phyloP scores from a whole-genome alignment of 2,888 invertebrate species.

The Lepeophtheirus nordmannii region DNA sequence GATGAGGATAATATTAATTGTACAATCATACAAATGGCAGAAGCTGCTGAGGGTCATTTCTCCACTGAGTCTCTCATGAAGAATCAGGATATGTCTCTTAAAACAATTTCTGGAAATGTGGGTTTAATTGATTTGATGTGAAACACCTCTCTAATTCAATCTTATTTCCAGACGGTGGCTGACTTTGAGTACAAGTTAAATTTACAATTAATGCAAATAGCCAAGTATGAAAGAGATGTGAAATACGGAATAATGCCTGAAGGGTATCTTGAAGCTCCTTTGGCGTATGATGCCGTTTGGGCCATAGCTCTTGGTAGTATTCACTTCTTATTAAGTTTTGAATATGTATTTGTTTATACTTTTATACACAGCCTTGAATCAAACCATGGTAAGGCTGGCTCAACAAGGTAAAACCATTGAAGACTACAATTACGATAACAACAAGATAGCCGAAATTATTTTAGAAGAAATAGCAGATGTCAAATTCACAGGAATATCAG shows the following conservation, averaged over 20 bases:
- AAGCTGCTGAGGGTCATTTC: constrained; percentile 88
- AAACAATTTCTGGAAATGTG: constrained; percentile 79
- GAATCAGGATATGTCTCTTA: constrained; percentile 73
- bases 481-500: constrained; percentile 91
- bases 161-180: constrained; percentile 51
- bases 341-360: background rate
- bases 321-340: no score
- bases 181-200: constrained; percentile 75
- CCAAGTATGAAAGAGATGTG: constrained; percentile 3
- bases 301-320: constrained; percentile 72
- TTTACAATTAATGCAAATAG: constrained; percentile 54
- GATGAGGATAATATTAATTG: constrained; percentile 77
- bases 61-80: constrained; percentile 98
- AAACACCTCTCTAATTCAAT: background rate
- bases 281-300: constrained; percentile 99
- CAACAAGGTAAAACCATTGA: constrained; percentile 67
- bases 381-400: constrained; percentile 74
- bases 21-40: constrained; percentile 77
- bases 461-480: constrained; percentile 97
- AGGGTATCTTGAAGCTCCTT: constrained; percentile 62
- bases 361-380: constrained; percentile 65
- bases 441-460: constrained; percentile 83
- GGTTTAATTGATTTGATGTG: constrained; percentile 23
- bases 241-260: constrained; percentile 27
- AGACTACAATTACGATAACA: constrained; percentile 89